Evolutionary conservation across 2,113 vertebrate species (phyloP).

Genomic region (Eidolon helvum): DNA sequence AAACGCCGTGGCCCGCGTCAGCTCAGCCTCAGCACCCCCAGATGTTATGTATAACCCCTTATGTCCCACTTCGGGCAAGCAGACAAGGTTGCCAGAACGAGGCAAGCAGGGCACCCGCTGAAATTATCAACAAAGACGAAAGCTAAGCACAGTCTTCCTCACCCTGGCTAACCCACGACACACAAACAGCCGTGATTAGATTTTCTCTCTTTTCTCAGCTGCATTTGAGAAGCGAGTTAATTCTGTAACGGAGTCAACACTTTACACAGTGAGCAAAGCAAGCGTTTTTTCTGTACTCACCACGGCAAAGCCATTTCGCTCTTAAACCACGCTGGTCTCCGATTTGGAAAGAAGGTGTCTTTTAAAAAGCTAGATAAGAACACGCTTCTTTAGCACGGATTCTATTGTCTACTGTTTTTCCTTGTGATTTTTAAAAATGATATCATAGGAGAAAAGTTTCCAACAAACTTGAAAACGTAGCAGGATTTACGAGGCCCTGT

Average conservation of each 20-base stretch:
- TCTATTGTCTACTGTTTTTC: neutral
- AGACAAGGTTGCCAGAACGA: neutral
- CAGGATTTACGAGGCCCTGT: neutral
- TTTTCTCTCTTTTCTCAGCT: neutral
- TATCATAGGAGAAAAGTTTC: neutral
- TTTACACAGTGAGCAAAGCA: neutral
- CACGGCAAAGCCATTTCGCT: neutral
- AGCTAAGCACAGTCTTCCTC: no score
- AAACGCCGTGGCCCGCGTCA: neutral
- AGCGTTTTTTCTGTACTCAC: neutral
- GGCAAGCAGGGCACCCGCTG: no score
- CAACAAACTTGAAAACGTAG: neutral
- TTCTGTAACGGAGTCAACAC: neutral
- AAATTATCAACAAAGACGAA: fast-evolving
- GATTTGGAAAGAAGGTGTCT: neutral
- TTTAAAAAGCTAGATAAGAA: neutral
- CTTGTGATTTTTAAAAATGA: neutral
- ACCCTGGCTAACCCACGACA: fast-evolving
- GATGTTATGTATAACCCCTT: no score
- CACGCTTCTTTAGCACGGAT: neutral
- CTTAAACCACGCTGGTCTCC: neutral
- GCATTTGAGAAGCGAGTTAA: neutral
- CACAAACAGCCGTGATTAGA: fast-evolving
- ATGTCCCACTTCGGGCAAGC: no score
- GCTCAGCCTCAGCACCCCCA: fast-evolving